Base-by-base conservation (phyloP, 2,888 invertebrate genomes). In the Dione juno region DNA sequence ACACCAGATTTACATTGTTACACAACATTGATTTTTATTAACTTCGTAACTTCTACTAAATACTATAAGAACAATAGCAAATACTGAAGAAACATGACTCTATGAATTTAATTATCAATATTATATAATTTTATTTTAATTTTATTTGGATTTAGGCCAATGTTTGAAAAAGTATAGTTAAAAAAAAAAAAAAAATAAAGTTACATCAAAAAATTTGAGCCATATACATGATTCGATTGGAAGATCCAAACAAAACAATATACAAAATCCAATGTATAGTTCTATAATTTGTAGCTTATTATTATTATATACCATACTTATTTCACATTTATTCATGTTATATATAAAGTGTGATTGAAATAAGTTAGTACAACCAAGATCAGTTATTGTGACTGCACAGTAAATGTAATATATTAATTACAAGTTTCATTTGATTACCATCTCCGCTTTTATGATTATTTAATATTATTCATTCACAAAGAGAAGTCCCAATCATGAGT, bases 351-450 rank as follows among this genome's bases (percentile, higher is more conserved):
- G 28, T 28, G 5, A 28, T 28, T 5, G 28, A 28, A 45, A 16
- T 45, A 61, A 3, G 35, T 28, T 61, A 21, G 28, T 43, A 16
- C 61, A 28, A 45, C 28, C 61, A 45, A 35, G n/a, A 11, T 45
- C n/a, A 16, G 45, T 67, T 67, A 67, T 72, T 67, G 58, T 50
- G 63, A 70, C 74, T 74, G 74, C 74, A 72, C 74, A 72, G 74
- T 74, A 65, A 59, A 67, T 71, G 69, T 71, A 50, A 45, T 52
- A 59, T 70, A 43, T 13, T n/a, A 45, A 53, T 61, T 21, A 21
- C 19, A 37, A 50, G 50, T 43, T 35, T 50, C 21, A 28, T 16
- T 41, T 3, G n/a, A 16, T 57, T 52, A 41, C 50, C 65, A 58
- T 41, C 65, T 65, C 69, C 48, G 58, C 41, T 37, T 19, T 16